phyloP scores from a whole-genome alignment of 2,113 vertebrate genomes.

The Psilopogon haemacephalus region DNA sequence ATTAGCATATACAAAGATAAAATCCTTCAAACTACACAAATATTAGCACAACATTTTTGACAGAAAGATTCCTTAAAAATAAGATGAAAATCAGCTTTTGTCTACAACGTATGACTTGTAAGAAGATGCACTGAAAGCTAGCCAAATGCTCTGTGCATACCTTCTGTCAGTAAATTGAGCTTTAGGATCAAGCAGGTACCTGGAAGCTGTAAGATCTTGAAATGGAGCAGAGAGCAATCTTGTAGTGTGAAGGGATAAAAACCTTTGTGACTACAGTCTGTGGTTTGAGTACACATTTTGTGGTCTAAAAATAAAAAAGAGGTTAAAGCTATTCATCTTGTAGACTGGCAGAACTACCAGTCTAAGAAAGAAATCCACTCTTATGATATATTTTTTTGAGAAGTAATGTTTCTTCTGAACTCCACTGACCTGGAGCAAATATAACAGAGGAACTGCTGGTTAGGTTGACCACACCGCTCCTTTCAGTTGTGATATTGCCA shows the following conservation, averaged over 20 bases:
- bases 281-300: background rate
- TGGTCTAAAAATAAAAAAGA: constrained; percentile 29
- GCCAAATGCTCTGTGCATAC: background rate
- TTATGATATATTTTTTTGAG: constrained; percentile 3
- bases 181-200: background rate
- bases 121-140: background rate
- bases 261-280: background rate
- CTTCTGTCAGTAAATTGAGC: background rate
- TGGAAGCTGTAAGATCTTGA: background rate
- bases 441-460: background rate
- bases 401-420: constrained; percentile 45
- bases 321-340: constrained; percentile 32
- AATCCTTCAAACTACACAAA: background rate
- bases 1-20: background rate
- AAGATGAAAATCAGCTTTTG: background rate
- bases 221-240: background rate
- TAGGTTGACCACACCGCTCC: constrained; percentile 12
- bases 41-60: background rate
- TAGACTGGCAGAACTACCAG: background rate
- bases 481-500: constrained; percentile 42
- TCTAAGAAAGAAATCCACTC: constrained; percentile 31
- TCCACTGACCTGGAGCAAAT: constrained; percentile 23
- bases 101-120: background rate
- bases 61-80: background rate
- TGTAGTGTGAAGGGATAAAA: constrained; percentile 14